Percentiles rank a stretch among this genome's conserved stretches.
Evolutionary conservation across 1,140 invertebrate species (phyloP).

Genomic region (Xylocopa sonorina): DNA sequence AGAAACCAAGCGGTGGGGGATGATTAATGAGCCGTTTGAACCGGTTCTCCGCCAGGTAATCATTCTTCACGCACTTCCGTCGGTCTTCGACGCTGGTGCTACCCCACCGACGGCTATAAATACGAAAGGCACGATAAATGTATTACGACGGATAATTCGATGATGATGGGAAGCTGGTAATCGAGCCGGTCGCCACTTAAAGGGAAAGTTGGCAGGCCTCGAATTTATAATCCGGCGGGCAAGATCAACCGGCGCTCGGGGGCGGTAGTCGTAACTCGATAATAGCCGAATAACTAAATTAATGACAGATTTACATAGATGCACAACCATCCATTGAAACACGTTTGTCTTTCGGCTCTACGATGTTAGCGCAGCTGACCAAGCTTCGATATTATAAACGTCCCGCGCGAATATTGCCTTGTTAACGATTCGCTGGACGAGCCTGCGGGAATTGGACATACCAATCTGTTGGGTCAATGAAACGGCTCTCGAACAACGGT

Average conservation of each 20-base stretch:
- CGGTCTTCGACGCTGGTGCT: not conserved
- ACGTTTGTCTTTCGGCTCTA: slow-evolving; percentile 34
- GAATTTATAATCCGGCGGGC: slow-evolving; percentile 22
- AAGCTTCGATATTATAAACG: slow-evolving; percentile 24
- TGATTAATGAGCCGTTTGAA: slow-evolving; percentile 56
- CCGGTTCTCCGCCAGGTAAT: slow-evolving; percentile 35
- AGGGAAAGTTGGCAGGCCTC: slow-evolving; percentile 46
- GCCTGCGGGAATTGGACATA: too few relatives aligned
- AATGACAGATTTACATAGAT: slow-evolving; percentile 43
- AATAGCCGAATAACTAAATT: slow-evolving; percentile 49
- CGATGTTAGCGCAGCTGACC: slow-evolving; percentile 29
- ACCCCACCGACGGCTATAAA: slow-evolving; percentile 37
- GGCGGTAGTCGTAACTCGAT: slow-evolving; percentile 15
- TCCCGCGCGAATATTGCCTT: not conserved
- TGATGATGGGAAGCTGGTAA: slow-evolving; percentile 55
- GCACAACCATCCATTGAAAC: slow-evolving; percentile 39
- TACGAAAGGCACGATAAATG: slow-evolving; percentile 34
- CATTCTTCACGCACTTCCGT: slow-evolving; percentile 22
- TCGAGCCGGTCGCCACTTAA: slow-evolving; percentile 41
- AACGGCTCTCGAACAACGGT: not conserved
- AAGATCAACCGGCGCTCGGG: slow-evolving; percentile 36
- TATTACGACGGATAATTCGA: slow-evolving; percentile 53
- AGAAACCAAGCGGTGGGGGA: not conserved
- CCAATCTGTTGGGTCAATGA: not conserved
- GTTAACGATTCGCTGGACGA: not conserved